Evolutionary conservation across 1,140 invertebrate species (phyloP).

Genomic region (Rhopalosiphum padi): DNA sequence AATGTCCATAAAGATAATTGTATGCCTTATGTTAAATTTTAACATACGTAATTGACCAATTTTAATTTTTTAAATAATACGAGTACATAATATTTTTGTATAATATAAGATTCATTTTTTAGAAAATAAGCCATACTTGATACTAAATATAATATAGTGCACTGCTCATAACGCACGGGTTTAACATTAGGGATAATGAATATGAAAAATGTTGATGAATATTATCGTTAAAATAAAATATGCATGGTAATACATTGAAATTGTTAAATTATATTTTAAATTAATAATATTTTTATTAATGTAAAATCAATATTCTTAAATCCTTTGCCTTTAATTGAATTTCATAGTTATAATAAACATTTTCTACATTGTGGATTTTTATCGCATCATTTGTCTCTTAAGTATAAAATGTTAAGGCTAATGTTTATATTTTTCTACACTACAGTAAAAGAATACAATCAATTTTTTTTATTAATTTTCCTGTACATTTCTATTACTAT

Average conservation of each 20-base stretch:
- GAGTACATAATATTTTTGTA: neutral
- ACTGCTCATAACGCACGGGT: neutral
- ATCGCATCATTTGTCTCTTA: neutral
- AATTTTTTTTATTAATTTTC: neutral
- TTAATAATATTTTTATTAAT: conserved; percentile 16
- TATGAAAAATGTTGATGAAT: neutral
- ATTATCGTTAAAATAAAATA: conserved; percentile 5
- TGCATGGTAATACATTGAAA: neutral
- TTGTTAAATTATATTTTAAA: neutral
- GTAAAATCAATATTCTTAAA: neutral
- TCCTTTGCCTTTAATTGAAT: neutral
- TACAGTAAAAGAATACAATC: neutral
- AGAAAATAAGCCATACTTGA: neutral
- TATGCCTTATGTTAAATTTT: neutral
- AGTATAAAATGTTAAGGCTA: neutral
- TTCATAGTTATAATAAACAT: neutral
- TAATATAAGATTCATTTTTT: neutral
- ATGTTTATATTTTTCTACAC: neutral
- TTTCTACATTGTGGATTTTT: neutral
- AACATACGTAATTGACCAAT: neutral
- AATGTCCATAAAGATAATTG: neutral
- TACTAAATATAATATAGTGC: neutral
- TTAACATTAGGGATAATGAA: neutral
- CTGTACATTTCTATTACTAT: neutral
- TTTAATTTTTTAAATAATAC: neutral